Conservation (phyloP, 2,113 vertebrate species). For the Gobiocypris rarus region DNA sequence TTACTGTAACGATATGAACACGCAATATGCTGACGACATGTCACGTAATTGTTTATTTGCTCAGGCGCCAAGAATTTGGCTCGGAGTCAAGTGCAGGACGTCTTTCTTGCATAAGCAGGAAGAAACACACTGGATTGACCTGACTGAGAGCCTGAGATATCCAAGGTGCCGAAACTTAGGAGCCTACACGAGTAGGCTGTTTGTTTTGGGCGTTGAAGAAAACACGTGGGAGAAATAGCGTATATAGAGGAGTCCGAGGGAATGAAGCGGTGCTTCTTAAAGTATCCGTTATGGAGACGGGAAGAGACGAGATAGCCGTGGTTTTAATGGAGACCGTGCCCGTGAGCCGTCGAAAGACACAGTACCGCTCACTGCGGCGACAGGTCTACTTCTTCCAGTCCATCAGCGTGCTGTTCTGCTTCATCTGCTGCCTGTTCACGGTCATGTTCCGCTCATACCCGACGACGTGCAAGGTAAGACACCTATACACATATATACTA, state of each 20-base stretch:
- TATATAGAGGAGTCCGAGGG: not conserved
- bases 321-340: not conserved
- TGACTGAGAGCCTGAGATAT: not conserved
- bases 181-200: conserved; percentile 8
- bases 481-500: too few species aligned
- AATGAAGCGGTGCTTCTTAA: not conserved
- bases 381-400: conserved; percentile 26
- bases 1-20: not conserved
- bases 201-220: conserved; percentile 44
- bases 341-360: not conserved
- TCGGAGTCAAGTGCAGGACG: not conserved
- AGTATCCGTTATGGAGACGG: not conserved
- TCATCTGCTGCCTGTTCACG: not conserved
- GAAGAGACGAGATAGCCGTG: too few species aligned
- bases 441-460: not conserved
- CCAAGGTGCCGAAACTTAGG: conserved; percentile 10
- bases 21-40: not conserved
- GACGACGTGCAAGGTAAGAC: conserved; percentile 12
- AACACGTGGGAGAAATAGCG: conserved; percentile 38
- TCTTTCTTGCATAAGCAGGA: conserved; percentile 11
- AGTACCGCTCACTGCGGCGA: conserved; percentile 4
- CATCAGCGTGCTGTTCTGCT: not conserved
- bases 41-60: conserved; percentile 15
- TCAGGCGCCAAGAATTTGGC: not conserved
- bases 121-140: not conserved